Base-by-base conservation (phyloP, 2,888 invertebrate genomes). In the Malachius bipustulatus region DNA sequence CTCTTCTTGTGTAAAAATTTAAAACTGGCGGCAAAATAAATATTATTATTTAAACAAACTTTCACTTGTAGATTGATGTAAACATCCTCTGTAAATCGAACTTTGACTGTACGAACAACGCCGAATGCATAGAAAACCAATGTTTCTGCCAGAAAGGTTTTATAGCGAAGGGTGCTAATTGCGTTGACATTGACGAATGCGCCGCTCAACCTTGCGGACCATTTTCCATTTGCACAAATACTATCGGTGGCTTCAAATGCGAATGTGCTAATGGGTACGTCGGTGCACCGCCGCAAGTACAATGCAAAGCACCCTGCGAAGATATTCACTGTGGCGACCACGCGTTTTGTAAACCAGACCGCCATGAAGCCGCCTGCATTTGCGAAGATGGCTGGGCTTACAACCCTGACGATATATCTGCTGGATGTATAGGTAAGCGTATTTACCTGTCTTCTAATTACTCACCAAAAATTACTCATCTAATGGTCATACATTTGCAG, bases 351-450 rank as follows among this genome's bases (percentile, higher is more conserved):
- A 88, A 89, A 57, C 80, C 85, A 0, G 84, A 89, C 49, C 87
- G 85, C 16, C 73, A 76, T 39, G 89, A 90, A 60, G 90, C 89
- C 1, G 88, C 84, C 50, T 93, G 91, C 51, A 82, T 90, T 31
- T 90, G 90, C 55, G 87, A 91, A 56, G 84, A 87, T 39, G 91
- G 91, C 1, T 91, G 89, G 87, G 88, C 87, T 1, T 91, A 84
- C 55, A 81, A 90, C 62, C 90, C 91, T 0, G 77, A 71, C 36
- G 85, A 91, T 53, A 83, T 91, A 45, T 74, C 82, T 4, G 87
- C 87, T 29, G 91, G 91, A 38, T 91, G 91, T 56, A 73, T 89
- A 39, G 75, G 74, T 73, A 51, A 59, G 62, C 47, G 30, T 14
- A 15, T 3, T 24, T n/a, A n/a, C n/a, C n/a, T n/a, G n/a, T n/a